Evolutionary conservation across 2,888 invertebrate species (phyloP).

Genomic region (Perithous albicinctus): DNA sequence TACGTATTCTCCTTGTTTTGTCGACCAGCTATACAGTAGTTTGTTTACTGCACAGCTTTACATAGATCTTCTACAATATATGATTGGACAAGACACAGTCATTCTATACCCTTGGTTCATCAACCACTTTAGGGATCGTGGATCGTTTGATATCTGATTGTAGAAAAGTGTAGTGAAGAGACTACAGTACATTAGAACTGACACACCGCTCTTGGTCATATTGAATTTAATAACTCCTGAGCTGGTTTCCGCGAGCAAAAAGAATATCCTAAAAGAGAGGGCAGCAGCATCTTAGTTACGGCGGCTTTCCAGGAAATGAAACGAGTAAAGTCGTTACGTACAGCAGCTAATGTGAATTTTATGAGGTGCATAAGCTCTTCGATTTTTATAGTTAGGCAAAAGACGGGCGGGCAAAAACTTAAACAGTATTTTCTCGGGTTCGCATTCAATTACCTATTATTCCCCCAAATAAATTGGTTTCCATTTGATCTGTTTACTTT

Average conservation of each 20-base stretch:
- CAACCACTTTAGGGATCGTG: not conserved
- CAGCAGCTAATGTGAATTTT: constrained; percentile 28
- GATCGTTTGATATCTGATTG: not conserved
- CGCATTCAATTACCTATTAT: not conserved
- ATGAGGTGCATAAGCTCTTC: constrained; percentile 5
- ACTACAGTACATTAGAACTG: too few relatives aligned
- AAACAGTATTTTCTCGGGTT: not conserved
- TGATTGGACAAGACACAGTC: not conserved
- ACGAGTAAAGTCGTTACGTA: constrained; percentile 15
- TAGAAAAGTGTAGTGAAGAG: too few relatives aligned
- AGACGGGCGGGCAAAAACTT: constrained; percentile 18
- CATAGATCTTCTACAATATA: not conserved
- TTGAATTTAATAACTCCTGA: too few relatives aligned
- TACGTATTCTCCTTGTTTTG: not conserved
- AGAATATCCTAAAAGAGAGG: not conserved
- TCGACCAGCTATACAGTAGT: not conserved
- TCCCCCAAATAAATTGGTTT: constrained; percentile 15
- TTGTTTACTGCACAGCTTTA: not conserved
- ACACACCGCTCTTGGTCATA: too few relatives aligned
- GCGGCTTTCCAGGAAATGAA: not conserved
- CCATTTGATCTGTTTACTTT: not conserved
- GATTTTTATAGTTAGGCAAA: constrained; percentile 21
- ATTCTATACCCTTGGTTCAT: not conserved
- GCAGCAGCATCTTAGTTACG: not conserved
- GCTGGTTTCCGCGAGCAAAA: not conserved